Evolutionary conservation across 2,888 invertebrate species (phyloP), one percentile per base, ranked within the genome.

Genomic region (Cantharis rustica): DNA sequence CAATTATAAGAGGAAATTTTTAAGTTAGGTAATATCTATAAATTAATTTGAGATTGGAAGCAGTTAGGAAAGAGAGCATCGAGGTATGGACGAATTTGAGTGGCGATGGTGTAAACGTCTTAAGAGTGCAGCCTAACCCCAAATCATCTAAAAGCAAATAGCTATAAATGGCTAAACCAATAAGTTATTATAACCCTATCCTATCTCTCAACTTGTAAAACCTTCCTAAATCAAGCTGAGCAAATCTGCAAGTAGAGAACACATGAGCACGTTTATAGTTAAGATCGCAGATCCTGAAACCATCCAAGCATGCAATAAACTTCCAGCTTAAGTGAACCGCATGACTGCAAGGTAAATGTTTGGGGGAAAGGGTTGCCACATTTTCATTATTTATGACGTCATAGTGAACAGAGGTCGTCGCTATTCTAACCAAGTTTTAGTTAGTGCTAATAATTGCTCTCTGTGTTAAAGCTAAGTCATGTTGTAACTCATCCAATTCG

Each of bases 281-380:
- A 84, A 84, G 84, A 85, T 85, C 84, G 83, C 82, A 79, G 82
- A 84, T 84, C 86, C 86, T 83, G 85, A 85, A 86, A 85, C 85
- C 86, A 86, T 86, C 85, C 84, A 82, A 86, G 84, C 84, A 82
- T 85, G 86, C 86, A 86, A 87, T 88, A 88, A 88, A 88, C 86
- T 87, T 86, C 82, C 83, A 85, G 87, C 87, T 87, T 87, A 87
- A 85, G 85, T 85, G 87, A 86, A 87, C 87, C 87, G 86, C 87
- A 87, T 85, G 87, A 87, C 87, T 87, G 86, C 84, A 85, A 87
- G 86, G 87, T 87, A 86, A 87, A 86, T 82, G 85, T 83, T 82
- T 66, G 64, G 79, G 79, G 81, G 79, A 75, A 80, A 79, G 81
- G 81, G 80, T 79, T 79, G 81, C 82, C 82, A 83, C 84, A 84